Base-by-base conservation (phyloP, 2,888 invertebrate species). In the Caenorhabditis imperialis region DNA sequence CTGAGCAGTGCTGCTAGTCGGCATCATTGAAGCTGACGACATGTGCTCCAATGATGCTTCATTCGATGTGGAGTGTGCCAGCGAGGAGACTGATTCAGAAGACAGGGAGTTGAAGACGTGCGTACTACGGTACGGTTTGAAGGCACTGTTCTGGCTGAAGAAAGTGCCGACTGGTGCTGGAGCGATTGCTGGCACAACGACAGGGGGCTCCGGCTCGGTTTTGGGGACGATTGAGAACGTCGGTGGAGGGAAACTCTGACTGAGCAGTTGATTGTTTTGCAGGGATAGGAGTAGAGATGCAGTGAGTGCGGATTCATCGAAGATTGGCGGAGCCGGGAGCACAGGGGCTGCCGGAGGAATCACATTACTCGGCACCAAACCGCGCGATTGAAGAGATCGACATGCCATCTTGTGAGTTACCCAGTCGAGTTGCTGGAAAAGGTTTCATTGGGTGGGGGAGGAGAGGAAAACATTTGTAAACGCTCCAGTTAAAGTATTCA, bases 371-470 rank as follows among this genome's bases (percentile, higher is more conserved):
- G 47, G 40, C 25, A 60, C 60, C 48, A 47, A 33, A 5, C 70
- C 70, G 12, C 50, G 35, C 10, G 65, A 20, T 51, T 78, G 78
- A 2, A 78, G 20, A 8, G 75, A 67, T 53, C 77, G 76, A 65
- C 84, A 84, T 37, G 75, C 22, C 55, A 77, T 60, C 65, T 84
- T 84, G 76, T 85, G 85, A 7, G 70, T 65, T 30, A 75, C 78
- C 78, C 79, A 83, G 63, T 84, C 83, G 55, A 78, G 80, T 37
- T 75, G 60, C 83, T 85, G 79, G 60, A 80, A 79, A 48, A n/a
- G 10, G n/a, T n/a, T n/a, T n/a, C n/a, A n/a, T n/a, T n/a, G n/a
- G n/a, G n/a, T n/a, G n/a, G n/a, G n/a, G n/a, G n/a, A n/a, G n/a
- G n/a, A n/a, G n/a, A n/a, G n/a, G n/a, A n/a, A n/a, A n/a, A n/a